A percentile compares a stretch with the other conserved stretches of the same genome.
phyloP scores from a whole-genome alignment of 2,113 vertebrate genomes.

The Pipa parva region DNA sequence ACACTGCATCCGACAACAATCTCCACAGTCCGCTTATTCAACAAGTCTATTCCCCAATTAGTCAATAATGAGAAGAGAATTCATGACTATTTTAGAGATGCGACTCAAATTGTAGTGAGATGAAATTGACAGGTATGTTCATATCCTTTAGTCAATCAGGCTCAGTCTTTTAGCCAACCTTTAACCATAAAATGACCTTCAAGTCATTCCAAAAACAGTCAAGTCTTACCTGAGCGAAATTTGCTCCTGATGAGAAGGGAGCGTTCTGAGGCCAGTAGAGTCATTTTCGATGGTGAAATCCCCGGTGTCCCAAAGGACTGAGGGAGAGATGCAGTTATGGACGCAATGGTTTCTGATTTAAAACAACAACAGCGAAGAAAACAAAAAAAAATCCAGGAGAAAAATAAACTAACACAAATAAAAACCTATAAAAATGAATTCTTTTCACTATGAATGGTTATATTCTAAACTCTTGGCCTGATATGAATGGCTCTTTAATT shows the following conservation, averaged over 20 bases:
- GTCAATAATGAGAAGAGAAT: no score
- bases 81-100: no score
- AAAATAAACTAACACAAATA: slow-evolving; percentile 9
- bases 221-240: slow-evolving; percentile 83
- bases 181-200: background rate
- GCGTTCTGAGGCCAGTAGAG: slow-evolving; percentile 80
- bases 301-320: slow-evolving; percentile 46
- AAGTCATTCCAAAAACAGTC: background rate
- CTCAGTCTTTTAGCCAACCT: background rate
- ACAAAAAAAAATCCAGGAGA: slow-evolving; percentile 47
- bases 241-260: slow-evolving; percentile 86
- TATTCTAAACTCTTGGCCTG: background rate
- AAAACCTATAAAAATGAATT: background rate
- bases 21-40: no score
- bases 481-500: background rate
- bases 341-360: slow-evolving; percentile 46
- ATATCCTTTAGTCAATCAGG: background rate
- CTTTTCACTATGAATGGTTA: no score
- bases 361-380: slow-evolving; percentile 18
- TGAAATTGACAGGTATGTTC: no score
- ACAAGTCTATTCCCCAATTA: no score
- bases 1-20: no score
- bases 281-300: slow-evolving; percentile 62
- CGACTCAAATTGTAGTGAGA: no score
- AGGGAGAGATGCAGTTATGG: slow-evolving; percentile 49